These are phyloP conservation scores for Ischnura elegans DNA, from an alignment of 2,888 invertebrate genomes.

Conservation along the genomic window DNA sequence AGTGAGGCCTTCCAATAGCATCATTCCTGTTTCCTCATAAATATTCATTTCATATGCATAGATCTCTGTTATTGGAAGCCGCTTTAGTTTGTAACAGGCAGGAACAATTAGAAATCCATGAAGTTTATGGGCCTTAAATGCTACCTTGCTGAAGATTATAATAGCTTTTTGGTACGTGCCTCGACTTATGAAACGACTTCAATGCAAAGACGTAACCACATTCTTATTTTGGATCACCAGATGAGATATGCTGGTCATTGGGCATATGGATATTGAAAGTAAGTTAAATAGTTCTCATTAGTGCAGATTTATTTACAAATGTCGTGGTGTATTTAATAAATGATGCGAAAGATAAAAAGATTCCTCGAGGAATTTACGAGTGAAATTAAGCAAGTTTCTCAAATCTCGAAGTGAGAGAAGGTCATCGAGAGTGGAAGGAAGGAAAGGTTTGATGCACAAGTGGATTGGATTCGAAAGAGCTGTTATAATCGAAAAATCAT, in stretches of 20 bases:
- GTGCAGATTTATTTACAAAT: too few species aligned
- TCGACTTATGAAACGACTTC: background rate
- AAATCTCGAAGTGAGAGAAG: too few species aligned
- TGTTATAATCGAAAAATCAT: too few species aligned
- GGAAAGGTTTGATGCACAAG: too few species aligned
- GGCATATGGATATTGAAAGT: background rate
- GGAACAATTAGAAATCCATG: conserved; percentile 54
- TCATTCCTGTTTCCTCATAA: conserved; percentile 33
- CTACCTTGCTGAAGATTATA: conserved; percentile 51
- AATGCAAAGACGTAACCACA: background rate
- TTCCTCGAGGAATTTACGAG: too few species aligned
- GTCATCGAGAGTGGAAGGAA: too few species aligned
- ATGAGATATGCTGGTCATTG: background rate
- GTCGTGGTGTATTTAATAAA: too few species aligned
- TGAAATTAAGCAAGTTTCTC: too few species aligned
- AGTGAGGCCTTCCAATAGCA: background rate
- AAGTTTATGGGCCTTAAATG: conserved; percentile 62
- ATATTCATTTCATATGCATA: conserved; percentile 57
- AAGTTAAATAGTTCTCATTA: too few species aligned
- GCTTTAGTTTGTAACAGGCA: conserved; percentile 40
- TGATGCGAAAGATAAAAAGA: too few species aligned
- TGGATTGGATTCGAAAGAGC: too few species aligned
- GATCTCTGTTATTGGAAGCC: conserved; percentile 21
- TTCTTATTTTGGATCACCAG: background rate
- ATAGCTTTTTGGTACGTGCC: conserved; percentile 52